Evolutionary conservation across 2,113 vertebrate genomes (phyloP), one percentile per base, ranked within the genome.

Genomic region (Cathartes aura): DNA sequence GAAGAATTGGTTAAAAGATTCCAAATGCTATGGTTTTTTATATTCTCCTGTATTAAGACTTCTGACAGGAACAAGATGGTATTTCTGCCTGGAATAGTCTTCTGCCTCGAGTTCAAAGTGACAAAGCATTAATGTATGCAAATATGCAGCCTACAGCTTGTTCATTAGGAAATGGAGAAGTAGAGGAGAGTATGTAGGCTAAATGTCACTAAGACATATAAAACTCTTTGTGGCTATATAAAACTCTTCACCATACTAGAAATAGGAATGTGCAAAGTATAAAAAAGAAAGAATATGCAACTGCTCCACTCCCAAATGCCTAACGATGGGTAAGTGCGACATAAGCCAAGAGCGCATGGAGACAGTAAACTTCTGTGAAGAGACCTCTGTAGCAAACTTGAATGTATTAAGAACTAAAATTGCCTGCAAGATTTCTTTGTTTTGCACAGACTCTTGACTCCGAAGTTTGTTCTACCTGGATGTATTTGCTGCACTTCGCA

Each of bases 141-240:
- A 90, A 94, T 97, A 87, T 53, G 71, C 84, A 96, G 84, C 66
- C 89, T 72, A 75, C 89, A 93, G 73, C 82, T 95, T 96, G 78
- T 93, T 95, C 84, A 76, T 94, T 82, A 93, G 58, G 42, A 91
- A 94, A 76, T 0, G 1, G 52, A 84, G 60, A 83, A 88, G 64
- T 26, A 60, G 43, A 94, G 91, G 66, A 78, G 21, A 75, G 27
- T 71, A 60, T 42, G 58, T n/a, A 95, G 76, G 84, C 60, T 90
- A 96, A 95, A 96, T 95, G 89, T 90, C 90, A 96, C 90, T 52
- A 47, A 83, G 82, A 52, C 64, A 71, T 63, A 87, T 58, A 94
- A 95, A 97, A 83, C 20, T 85, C 70, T 87, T 81, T 45, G 75
- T 64, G 62, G 36, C 59, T 94, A 52, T 58, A 93, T 92, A 88